Percentiles rank a stretch among this genome's conserved stretches.
These are phyloP conservation scores for Montipora foliosa DNA, from an alignment of 64 coral and sea anemone species.

Conservation along the genomic window DNA sequence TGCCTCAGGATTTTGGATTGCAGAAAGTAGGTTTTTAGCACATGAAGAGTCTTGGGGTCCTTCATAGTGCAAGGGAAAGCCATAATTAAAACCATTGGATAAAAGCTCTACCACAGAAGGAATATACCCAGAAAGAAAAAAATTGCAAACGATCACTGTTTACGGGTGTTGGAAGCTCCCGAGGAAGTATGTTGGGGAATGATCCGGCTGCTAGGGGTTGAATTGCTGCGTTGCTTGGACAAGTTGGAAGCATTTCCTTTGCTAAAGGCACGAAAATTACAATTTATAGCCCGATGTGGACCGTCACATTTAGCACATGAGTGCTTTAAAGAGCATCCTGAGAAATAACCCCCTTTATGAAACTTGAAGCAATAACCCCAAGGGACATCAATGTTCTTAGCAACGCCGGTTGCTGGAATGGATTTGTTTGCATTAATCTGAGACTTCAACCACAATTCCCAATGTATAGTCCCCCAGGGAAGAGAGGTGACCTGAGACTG, in stretches of 20 bases:
- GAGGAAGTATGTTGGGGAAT: not conserved
- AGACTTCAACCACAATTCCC: slow-evolving; percentile 20
- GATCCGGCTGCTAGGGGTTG: not conserved
- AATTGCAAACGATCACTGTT: not conserved
- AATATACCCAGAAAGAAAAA: not conserved
- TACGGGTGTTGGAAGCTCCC: not conserved
- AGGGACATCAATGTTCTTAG: too few relatives aligned
- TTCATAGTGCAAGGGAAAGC: slow-evolving; percentile 38
- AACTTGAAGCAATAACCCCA: too few relatives aligned
- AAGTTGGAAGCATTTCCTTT: not conserved
- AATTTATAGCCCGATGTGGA: too few relatives aligned
- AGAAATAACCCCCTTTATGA: too few relatives aligned
- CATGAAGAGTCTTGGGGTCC: not conserved
- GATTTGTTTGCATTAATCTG: too few relatives aligned
- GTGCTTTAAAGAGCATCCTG: slow-evolving; percentile 11
- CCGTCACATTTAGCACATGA: not conserved
- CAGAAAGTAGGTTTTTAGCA: slow-evolving; percentile 17
- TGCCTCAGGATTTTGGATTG: not conserved
- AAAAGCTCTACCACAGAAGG: not conserved
- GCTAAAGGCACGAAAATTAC: too few relatives aligned
- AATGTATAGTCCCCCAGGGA: slow-evolving; percentile 29
- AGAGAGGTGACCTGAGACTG: not conserved
- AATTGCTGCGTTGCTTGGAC: not conserved
- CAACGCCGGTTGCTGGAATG: too few relatives aligned
- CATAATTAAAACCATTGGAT: not conserved